phyloP scores from a whole-genome alignment of 2,113 vertebrate genomes.

The Numida meleagris region DNA sequence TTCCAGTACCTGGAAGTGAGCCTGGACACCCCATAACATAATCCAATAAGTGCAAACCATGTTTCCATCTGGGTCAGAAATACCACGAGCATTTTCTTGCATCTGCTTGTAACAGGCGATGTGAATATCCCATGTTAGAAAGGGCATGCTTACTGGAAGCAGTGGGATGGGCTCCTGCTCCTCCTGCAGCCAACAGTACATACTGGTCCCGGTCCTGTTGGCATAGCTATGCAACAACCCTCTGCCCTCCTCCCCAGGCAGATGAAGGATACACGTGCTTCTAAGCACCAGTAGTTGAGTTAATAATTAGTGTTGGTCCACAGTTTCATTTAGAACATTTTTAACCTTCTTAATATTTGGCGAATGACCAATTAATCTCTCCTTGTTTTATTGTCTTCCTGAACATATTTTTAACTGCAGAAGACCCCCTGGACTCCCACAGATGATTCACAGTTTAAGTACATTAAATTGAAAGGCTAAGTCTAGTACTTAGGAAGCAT shows the following conservation, averaged over 20 bases:
- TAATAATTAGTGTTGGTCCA: not conserved
- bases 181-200: not conserved
- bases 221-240: not conserved
- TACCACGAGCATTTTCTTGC: not conserved
- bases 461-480: slow-evolving; percentile 35
- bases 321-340: not conserved
- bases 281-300: not conserved
- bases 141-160: not conserved
- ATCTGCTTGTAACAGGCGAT: not conserved
- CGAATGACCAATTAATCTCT: slow-evolving; percentile 24
- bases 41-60: not conserved
- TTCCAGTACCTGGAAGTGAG: not conserved
- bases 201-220: not conserved
- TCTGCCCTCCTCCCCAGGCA: not conserved
- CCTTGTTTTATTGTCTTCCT: slow-evolving; percentile 1
- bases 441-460: slow-evolving; percentile 30
- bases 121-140: not conserved
- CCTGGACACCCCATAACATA: not conserved
- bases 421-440: slow-evolving; percentile 29
- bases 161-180: not conserved
- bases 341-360: not conserved
- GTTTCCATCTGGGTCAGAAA: not conserved
- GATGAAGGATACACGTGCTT: not conserved
- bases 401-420: slow-evolving; percentile 14
- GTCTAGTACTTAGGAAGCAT: slow-evolving; percentile 15